Conservation (phyloP, 1,140 invertebrate genomes). For the Brachionus angularis region DNA sequence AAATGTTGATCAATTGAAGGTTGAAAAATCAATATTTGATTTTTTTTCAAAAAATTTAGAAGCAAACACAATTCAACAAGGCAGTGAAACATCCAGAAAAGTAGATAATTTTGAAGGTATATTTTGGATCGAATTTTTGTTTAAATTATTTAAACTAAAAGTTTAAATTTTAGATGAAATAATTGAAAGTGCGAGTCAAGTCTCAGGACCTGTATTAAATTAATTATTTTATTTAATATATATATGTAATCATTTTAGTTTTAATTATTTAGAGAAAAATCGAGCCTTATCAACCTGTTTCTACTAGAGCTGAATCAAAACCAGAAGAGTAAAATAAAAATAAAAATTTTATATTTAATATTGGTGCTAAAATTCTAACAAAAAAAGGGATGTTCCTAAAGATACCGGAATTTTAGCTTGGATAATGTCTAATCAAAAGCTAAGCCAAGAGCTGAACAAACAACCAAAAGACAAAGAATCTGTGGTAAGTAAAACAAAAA, state of each 20-base stretch:
- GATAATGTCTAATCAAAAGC: not conserved
- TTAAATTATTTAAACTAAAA: not conserved
- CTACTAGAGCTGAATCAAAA: not conserved
- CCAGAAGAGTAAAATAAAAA: not conserved
- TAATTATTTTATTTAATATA: not conserved
- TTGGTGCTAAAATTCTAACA: no score
- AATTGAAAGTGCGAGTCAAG: slow-evolving; percentile 35
- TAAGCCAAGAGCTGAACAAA: no score
- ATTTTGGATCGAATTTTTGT: no score
- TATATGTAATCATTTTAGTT: not conserved
- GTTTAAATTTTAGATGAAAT: not conserved
- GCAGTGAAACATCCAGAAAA: not conserved
- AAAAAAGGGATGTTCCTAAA: no score
- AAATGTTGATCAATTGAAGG: no score
- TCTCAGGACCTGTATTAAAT: slow-evolving; percentile 27
- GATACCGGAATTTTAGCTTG: not conserved
- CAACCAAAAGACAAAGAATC: no score
- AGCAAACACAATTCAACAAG: no score
- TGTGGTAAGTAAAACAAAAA: no score
- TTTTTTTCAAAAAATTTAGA: not conserved
- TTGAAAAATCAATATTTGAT: not conserved
- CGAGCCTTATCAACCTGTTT: not conserved
- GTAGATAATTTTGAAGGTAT: not conserved
- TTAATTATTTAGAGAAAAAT: slow-evolving; percentile 21
- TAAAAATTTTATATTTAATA: no score